Evolutionary conservation across 1,140 invertebrate genomes (phyloP).

Genomic region (Gryllus bimaculatus): DNA sequence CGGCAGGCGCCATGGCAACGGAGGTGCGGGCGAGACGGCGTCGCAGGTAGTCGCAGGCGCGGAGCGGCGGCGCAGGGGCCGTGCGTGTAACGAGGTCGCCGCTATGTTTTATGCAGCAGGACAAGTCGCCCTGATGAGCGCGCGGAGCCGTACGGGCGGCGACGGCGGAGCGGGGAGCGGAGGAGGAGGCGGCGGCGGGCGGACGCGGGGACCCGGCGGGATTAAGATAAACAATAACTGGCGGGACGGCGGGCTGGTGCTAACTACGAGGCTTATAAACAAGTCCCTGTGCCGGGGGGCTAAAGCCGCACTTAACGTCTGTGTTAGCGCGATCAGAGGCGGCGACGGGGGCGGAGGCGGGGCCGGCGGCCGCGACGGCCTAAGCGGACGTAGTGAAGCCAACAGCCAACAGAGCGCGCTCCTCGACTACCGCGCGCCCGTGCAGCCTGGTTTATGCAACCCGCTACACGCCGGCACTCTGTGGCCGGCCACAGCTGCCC

Average conservation of each 20-base stretch:
- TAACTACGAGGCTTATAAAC: neutral
- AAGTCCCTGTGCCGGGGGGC: neutral
- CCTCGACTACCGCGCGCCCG: neutral
- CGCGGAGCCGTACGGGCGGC: neutral
- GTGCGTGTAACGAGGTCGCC: neutral
- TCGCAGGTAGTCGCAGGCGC: neutral
- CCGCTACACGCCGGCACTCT: no score
- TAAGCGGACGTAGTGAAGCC: neutral
- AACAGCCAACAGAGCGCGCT: neutral
- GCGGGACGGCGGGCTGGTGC: no score
- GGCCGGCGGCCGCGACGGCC: no score
- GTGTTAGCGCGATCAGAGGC: neutral
- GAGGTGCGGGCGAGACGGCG: no score
- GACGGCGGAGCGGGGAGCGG: neutral
- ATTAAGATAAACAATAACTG: conserved; percentile 6
- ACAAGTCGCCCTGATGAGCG: neutral
- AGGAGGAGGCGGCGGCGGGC: no score
- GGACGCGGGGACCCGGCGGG: no score
- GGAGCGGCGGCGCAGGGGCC: no score
- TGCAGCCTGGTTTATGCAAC: neutral
- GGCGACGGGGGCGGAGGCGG: no score
- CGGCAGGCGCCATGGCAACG: neutral
- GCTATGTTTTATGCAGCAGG: neutral
- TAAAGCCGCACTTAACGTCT: conserved; percentile 3
- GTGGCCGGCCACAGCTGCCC: no score